Conservation (phyloP, 2,888 invertebrate species). For the Aethes cnicana region DNA sequence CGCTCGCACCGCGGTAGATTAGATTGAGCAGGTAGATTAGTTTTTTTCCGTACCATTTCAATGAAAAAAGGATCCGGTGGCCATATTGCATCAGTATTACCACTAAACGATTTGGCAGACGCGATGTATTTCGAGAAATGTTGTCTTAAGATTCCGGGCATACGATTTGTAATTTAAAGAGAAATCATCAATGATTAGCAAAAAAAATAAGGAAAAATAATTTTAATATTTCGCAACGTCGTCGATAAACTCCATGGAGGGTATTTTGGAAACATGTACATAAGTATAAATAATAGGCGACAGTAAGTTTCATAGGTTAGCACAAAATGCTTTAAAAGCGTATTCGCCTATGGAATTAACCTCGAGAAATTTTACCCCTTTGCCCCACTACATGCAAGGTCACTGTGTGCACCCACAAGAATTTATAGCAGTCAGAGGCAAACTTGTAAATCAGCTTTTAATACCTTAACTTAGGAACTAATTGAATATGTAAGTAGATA, state of each 20-base stretch:
- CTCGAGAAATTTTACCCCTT: constrained; percentile 59
- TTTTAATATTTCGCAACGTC: constrained; percentile 11
- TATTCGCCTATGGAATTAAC: constrained; percentile 40
- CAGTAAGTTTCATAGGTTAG: constrained; percentile 28
- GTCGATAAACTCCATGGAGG: constrained; percentile 14
- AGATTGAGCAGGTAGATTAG: no score
- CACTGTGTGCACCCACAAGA: constrained; percentile 18
- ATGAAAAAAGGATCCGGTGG: no score
- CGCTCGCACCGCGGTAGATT: no score
- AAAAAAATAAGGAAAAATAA: constrained; percentile 14
- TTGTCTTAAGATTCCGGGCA: no score
- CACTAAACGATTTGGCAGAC: no score
- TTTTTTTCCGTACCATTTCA: no score
- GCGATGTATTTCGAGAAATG: no score
- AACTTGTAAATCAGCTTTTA: constrained; percentile 30
- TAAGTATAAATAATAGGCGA: constrained; percentile 16
- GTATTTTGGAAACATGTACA: constrained; percentile 30
- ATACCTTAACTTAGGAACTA: constrained; percentile 20
- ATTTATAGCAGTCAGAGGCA: constrained; percentile 30
- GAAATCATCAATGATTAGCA: no score
- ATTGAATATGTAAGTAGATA: constrained; percentile 25
- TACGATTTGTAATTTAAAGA: no score
- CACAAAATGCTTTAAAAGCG: constrained; percentile 56
- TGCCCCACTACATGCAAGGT: constrained; percentile 30
- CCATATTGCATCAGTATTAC: no score